phyloP scores from a whole-genome alignment of 2,888 invertebrate species.

The Caradrina kadenii region DNA sequence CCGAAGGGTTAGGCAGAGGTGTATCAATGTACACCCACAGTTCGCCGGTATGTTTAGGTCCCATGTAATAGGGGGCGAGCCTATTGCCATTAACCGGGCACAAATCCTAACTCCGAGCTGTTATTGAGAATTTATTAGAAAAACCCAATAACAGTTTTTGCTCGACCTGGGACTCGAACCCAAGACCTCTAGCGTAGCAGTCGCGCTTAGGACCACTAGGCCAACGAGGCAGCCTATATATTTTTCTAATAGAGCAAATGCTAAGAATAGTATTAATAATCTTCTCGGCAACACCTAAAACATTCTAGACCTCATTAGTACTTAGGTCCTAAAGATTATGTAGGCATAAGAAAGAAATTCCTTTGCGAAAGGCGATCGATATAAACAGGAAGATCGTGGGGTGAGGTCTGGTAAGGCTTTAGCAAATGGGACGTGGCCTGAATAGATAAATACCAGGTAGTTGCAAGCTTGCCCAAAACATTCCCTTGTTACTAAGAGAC shows the following conservation, averaged over 20 bases:
- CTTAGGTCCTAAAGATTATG: not conserved
- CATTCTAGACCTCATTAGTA: not conserved
- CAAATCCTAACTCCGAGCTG: no score
- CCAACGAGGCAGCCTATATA: no score
- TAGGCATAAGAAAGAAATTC: not conserved
- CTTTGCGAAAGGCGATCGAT: slow-evolving; percentile 21
- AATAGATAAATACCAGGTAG: slow-evolving; percentile 16
- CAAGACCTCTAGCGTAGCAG: no score
- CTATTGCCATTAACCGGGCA: no score
- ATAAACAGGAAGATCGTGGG: slow-evolving; percentile 8
- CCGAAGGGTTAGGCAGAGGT: no score
- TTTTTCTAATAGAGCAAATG: slow-evolving; percentile 8
- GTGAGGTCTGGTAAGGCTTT: not conserved
- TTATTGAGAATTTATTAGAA: no score
- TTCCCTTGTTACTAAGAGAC: slow-evolving; percentile 5
- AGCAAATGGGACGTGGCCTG: slow-evolving; percentile 7
- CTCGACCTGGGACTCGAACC: no score
- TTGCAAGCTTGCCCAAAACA: not conserved
- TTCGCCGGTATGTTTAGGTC: no score
- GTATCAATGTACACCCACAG: no score
- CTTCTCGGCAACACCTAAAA: not conserved
- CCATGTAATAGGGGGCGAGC: no score
- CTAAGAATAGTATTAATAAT: not conserved
- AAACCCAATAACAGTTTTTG: no score
- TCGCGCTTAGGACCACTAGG: no score